These are phyloP conservation scores for Hydropsyche betteni DNA, from an alignment of 2,888 invertebrate genomes.

Conservation along the genomic window DNA sequence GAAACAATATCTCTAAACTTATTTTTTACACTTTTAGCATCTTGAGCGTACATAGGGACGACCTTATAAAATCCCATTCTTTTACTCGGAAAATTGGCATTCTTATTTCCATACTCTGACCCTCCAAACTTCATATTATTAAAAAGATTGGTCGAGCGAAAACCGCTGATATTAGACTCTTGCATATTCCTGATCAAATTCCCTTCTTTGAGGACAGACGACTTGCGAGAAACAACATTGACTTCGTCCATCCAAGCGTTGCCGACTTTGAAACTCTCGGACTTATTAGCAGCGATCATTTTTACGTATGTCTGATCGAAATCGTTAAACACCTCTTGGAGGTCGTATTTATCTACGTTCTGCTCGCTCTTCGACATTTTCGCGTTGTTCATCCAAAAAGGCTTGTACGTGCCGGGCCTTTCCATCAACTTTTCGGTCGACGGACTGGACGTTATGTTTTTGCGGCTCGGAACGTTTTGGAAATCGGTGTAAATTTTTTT, in stretches of 20 bases:
- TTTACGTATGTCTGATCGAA: not conserved
- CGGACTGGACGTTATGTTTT: not conserved
- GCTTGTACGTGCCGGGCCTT: conserved; percentile 43
- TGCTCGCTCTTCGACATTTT: conserved; percentile 29
- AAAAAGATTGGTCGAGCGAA: not conserved
- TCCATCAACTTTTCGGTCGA: conserved; percentile 6
- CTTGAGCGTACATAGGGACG: conserved; percentile 46
- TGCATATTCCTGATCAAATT: not conserved
- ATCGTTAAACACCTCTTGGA: not conserved
- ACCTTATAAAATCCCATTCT: conserved; percentile 18
- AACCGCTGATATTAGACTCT: not conserved
- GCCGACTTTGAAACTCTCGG: not conserved
- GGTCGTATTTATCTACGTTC: conserved; percentile 27
- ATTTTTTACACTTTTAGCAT: conserved; percentile 12
- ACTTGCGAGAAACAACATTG: not conserved
- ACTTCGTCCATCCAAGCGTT: conserved; percentile 13
- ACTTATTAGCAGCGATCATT: not conserved
- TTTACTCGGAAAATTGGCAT: conserved; percentile 17
- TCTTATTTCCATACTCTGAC: not conserved
- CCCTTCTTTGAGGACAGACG: not conserved
- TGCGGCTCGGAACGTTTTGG: not conserved
- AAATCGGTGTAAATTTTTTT: conserved; percentile 30
- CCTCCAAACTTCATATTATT: conserved; percentile 1
- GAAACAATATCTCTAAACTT: conserved; percentile 47
- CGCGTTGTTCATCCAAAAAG: conserved; percentile 43